Evolutionary conservation across 2,888 invertebrate genomes (phyloP).

Genomic region (Epirrita christyi): DNA sequence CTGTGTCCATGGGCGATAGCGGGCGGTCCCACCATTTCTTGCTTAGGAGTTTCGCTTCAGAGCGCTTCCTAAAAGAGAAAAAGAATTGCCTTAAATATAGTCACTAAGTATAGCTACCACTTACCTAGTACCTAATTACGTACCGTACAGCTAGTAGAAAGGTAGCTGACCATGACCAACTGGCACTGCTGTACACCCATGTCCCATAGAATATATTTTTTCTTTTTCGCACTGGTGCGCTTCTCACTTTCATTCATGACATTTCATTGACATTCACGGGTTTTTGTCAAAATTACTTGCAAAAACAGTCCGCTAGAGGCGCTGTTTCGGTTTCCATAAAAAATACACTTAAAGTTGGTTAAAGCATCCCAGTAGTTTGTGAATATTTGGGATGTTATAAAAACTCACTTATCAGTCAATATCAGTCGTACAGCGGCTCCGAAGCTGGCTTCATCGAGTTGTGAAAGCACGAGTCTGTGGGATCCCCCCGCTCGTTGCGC

Average conservation of each 20-base stretch:
- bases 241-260: no score
- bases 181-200: no score
- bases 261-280: no score
- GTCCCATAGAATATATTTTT: no score
- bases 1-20: conserved; percentile 53
- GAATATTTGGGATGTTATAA: neutral
- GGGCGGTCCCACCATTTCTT: conserved; percentile 52
- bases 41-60: conserved; percentile 47
- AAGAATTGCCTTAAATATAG: no score
- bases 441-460: conserved; percentile 70
- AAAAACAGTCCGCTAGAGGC: neutral
- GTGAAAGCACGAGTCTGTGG: conserved; percentile 63
- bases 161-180: no score
- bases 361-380: no score
- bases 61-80: conserved; percentile 45
- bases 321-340: neutral
- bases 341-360: no score
- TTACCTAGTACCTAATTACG: no score
- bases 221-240: no score
- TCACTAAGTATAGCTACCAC: no score
- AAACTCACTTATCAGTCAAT: conserved; percentile 70
- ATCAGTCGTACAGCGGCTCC: conserved; percentile 66
- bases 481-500: conserved; percentile 59
- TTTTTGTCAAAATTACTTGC: neutral
- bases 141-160: no score